Evolutionary conservation across 2,888 invertebrate species (phyloP).

Genomic region (Leptothorax acervorum): DNA sequence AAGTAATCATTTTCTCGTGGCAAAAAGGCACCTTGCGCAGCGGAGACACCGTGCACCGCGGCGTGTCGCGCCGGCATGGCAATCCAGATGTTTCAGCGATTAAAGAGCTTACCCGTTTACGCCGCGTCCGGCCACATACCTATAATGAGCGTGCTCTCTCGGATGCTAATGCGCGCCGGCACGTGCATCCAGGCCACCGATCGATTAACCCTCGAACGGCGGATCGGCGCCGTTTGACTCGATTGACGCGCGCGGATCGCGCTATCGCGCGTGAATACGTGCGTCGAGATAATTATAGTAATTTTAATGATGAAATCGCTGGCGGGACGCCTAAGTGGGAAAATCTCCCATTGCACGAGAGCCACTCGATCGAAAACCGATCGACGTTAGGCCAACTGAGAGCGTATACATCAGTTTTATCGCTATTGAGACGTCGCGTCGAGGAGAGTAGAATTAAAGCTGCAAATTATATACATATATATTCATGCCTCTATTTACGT

Average conservation of each 20-base stretch:
- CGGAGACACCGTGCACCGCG: not conserved
- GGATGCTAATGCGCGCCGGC: slow-evolving; percentile 47
- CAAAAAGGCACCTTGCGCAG: slow-evolving; percentile 27
- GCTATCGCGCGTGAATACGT: slow-evolving; percentile 7
- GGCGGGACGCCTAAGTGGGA: not conserved
- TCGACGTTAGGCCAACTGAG: not conserved
- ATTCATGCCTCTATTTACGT: not conserved
- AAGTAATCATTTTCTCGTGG: slow-evolving; percentile 43
- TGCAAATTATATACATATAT: not conserved
- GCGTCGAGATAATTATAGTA: slow-evolving; percentile 45
- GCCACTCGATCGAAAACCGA: slow-evolving; percentile 1
- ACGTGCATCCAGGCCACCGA: slow-evolving; percentile 39
- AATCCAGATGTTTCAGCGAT: slow-evolving; percentile 50
- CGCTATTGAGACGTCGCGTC: not conserved
- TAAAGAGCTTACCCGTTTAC: slow-evolving; percentile 13
- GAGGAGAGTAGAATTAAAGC: slow-evolving; percentile 1
- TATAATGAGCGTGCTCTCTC: slow-evolving; percentile 23
- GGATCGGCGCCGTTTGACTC: slow-evolving; percentile 36
- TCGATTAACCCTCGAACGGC: slow-evolving; percentile 41
- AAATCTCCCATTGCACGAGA: not conserved
- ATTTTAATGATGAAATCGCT: slow-evolving; percentile 47
- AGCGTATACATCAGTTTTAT: not conserved
- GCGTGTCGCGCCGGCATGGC: slow-evolving; percentile 20
- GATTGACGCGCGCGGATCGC: slow-evolving; percentile 21
- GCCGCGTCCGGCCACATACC: not conserved